A percentile compares a stretch with the other conserved stretches of the same genome.
Conservation (phyloP, 2,113 vertebrate genomes). For the Leptobrachium leishanense region DNA sequence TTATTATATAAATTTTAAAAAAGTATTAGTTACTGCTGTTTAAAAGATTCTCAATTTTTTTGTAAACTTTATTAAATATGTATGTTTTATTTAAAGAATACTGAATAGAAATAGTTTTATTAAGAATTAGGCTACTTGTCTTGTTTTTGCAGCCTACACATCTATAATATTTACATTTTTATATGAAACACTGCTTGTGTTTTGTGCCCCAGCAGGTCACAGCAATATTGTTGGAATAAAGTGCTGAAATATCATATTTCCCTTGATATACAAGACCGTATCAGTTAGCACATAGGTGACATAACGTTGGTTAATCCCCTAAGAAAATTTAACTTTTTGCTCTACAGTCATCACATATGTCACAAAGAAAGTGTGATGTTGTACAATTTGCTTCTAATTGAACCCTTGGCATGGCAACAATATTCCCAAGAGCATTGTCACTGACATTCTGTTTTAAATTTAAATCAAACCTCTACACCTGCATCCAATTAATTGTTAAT, state of each 20-base stretch:
- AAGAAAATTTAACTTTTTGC: background rate
- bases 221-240: slow-evolving; percentile 1
- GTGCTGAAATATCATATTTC: background rate
- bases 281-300: background rate
- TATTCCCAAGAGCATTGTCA: background rate
- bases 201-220: slow-evolving; percentile 4
- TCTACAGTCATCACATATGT: slow-evolving; percentile 23
- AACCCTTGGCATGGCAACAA: slow-evolving; percentile 12
- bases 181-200: slow-evolving; percentile 5
- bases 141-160: background rate
- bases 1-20: too few relatives aligned
- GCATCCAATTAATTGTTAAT: slow-evolving; percentile 12
- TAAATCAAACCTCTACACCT: background rate
- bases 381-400: slow-evolving; percentile 6
- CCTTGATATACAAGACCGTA: background rate
- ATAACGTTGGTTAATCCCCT: slow-evolving; percentile 3
- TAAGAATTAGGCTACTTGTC: background rate
- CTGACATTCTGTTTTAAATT: slow-evolving; percentile 19
- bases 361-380: slow-evolving; percentile 16
- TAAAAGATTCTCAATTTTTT: too few relatives aligned
- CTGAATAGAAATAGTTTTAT: too few relatives aligned
- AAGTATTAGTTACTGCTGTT: too few relatives aligned
- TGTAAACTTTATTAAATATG: too few relatives aligned
- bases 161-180: background rate
- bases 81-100: too few relatives aligned